Evolutionary conservation across 2,888 invertebrate species (phyloP).

Genomic region (Timandra comae): DNA sequence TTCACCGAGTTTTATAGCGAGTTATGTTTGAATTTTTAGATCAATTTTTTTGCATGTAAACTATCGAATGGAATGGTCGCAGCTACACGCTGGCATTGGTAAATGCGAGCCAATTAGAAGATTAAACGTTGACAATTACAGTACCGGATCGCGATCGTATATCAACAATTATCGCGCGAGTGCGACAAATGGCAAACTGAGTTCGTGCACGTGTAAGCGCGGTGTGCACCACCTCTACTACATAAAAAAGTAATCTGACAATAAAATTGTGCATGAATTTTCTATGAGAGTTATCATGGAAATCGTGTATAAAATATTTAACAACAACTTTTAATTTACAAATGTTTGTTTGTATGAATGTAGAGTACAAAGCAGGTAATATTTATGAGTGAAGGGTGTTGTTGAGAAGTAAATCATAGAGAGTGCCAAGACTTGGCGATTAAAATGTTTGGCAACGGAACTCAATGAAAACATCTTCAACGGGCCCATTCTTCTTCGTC

Average conservation of each 20-base stretch:
- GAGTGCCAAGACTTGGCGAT: conserved; percentile 60
- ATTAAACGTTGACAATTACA: conserved; percentile 77
- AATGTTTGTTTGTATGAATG: too few species aligned
- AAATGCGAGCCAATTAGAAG: conserved; percentile 77
- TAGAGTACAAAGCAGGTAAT: conserved; percentile 22
- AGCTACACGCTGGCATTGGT: conserved; percentile 68
- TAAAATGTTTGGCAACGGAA: conserved; percentile 58
- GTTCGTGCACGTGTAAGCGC: conserved; percentile 55
- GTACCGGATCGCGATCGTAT: conserved; percentile 72
- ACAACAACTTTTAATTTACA: too few species aligned
- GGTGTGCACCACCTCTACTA: conserved; percentile 24
- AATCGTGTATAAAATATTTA: too few species aligned
- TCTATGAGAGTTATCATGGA: too few species aligned
- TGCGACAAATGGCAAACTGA: conserved; percentile 68
- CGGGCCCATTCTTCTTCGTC: conserved; percentile 28
- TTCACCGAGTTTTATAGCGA: conserved; percentile 37
- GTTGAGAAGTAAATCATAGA: conserved; percentile 71
- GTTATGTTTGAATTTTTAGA: conserved; percentile 32
- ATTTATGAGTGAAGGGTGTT: conserved; percentile 48
- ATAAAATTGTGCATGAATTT: too few species aligned
- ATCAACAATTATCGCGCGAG: conserved; percentile 76
- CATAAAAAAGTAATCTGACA: too few species aligned
- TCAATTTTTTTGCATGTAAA: conserved; percentile 39
- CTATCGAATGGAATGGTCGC: conserved; percentile 46
- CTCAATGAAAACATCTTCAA: conserved; percentile 49